Conservation (phyloP, 2,797 vertebrate genomes). For the Champsocephalus esox region DNA sequence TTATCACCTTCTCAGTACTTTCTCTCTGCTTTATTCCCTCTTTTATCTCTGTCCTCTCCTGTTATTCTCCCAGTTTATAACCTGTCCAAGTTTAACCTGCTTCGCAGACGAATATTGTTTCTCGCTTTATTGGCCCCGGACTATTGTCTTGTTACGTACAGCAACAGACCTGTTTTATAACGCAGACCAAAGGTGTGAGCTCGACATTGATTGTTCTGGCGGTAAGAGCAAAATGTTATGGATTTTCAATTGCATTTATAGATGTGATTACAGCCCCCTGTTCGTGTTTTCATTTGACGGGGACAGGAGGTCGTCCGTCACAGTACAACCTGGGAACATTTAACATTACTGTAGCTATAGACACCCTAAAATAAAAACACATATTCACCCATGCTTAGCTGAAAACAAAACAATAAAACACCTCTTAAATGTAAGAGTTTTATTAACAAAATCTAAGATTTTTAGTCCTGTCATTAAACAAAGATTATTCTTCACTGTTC, state of each 20-base stretch:
- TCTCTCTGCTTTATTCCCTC: constrained; percentile 34
- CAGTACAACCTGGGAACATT: constrained; percentile 28
- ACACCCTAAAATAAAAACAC: neutral
- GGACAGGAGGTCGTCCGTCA: constrained; percentile 65
- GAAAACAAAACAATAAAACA: neutral
- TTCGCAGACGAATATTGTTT: constrained; percentile 10
- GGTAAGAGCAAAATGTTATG: constrained; percentile 67
- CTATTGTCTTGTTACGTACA: constrained; percentile 43
- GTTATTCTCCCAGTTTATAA: constrained; percentile 49
- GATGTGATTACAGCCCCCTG: constrained; percentile 59
- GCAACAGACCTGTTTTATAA: constrained; percentile 41
- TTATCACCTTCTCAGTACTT: constrained; percentile 42
- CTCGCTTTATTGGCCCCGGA: constrained; percentile 21
- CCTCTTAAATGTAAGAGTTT: neutral
- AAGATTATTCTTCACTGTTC: neutral
- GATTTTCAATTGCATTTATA: constrained; percentile 77
- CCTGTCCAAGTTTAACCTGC: constrained; percentile 25
- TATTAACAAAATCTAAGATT: neutral
- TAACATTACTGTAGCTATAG: constrained; percentile 16
- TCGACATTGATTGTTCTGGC: constrained; percentile 63
- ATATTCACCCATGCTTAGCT: neutral
- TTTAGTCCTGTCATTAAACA: neutral
- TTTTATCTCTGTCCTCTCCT: constrained; percentile 35
- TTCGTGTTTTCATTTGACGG: constrained; percentile 68
- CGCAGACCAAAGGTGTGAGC: constrained; percentile 43